phyloP scores from a whole-genome alignment of 2,797 vertebrate genomes.

The Hippopotamyrus pictus region DNA sequence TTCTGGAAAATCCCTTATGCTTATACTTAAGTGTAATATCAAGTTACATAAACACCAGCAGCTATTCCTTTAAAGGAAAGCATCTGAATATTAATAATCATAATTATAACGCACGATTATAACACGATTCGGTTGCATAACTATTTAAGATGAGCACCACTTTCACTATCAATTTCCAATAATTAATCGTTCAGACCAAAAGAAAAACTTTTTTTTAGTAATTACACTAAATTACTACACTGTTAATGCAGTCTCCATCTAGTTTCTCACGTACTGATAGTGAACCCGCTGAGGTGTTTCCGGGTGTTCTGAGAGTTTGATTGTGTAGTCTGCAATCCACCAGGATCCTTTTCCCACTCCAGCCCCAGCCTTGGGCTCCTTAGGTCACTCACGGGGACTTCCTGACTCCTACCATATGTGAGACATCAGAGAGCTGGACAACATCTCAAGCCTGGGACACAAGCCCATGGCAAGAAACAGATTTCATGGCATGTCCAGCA shows the following conservation, averaged over 20 bases:
- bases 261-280: not conserved
- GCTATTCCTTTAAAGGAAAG: not conserved
- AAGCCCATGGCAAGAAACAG: not conserved
- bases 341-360: not conserved
- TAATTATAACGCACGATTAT: not conserved
- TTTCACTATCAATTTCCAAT: not conserved
- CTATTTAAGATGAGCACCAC: not conserved
- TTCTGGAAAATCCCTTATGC: not conserved
- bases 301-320: not conserved
- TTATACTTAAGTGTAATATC: not conserved
- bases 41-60: not conserved
- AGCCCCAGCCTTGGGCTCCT: not conserved
- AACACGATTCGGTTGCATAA: not conserved
- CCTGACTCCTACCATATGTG: not conserved
- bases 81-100: not conserved
- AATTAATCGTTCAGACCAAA: not conserved
- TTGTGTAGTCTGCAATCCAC: not conserved
- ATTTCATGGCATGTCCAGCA: not conserved
- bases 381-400: not conserved
- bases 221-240: not conserved
- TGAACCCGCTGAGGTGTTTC: not conserved
- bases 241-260: not conserved
- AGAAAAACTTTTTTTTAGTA: not conserved
- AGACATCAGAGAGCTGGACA: not conserved
- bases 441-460: not conserved